Base-by-base conservation (phyloP, 2,113 vertebrate genomes). In the Leptosomus discolor region DNA sequence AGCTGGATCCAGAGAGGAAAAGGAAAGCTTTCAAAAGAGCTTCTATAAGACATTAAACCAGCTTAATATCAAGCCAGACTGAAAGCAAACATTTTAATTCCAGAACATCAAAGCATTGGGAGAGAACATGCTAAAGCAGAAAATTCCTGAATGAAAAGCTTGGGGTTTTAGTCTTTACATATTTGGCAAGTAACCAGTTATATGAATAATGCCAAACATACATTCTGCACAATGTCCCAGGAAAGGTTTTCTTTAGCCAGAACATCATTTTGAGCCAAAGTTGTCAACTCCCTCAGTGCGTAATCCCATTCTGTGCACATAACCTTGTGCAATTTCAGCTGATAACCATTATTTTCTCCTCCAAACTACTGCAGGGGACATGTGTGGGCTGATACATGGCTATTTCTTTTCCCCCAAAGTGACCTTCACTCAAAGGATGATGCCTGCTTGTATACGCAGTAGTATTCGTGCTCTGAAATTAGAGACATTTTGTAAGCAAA, bases 11-110 rank as follows among this genome's bases (percentile, higher is more conserved):
- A 85, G 56, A 50, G 61, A 69, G 65, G 46, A 85, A 86, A 86
- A 80, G 34, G 58, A 90, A 88, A 92, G 69, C 86, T 88, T 82
- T 92, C 61, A 69, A 53, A 94, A 85, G 9, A 29, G 74, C 77
- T 95, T 75, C 69, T 71, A 0, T 56, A 60, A 71, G 84, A 87
- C 57, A 85, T 88, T 93, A 94, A 94, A 93, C 37, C 87, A 87
- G 86, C 74, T 96, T 91, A 94, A 79, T 85, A 90, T 79, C 69
- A 95, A 90, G 73, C 39, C 65, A 94, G 57, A 76, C 27, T 56
- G 77, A 91, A 92, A 95, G 60, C 39, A 96, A 94, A 36, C 45
- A 78, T 85, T 95, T 85, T 69, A 57, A 94, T 92, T 88, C 75
- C 56, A 16, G 37, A 82, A 90, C 63, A 84, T 91, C 83, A 95